Evolutionary conservation across 2,888 invertebrate genomes (phyloP).

Genomic region (Acrobeloides nanus): DNA sequence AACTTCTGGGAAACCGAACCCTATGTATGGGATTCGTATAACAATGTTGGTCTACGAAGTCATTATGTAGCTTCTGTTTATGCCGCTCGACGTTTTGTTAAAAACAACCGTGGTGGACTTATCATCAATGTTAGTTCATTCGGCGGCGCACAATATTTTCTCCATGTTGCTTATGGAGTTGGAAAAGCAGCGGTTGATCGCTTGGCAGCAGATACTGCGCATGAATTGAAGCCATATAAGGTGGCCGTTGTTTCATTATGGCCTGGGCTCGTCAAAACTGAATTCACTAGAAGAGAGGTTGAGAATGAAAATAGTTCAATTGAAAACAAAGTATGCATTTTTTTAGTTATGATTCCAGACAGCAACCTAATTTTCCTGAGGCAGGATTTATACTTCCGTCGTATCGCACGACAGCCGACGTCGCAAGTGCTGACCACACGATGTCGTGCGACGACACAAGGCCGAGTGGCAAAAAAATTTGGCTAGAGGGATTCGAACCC

Average conservation of each 20-base stretch:
- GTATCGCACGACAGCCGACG: too few relatives aligned
- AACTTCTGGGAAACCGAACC: too few relatives aligned
- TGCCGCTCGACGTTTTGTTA: conserved; percentile 56
- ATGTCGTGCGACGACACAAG: too few relatives aligned
- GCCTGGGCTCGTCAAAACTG: conserved; percentile 56
- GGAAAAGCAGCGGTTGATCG: conserved; percentile 58
- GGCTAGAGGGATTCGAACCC: too few relatives aligned
- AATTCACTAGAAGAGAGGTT: conserved; percentile 20
- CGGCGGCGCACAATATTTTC: conserved; percentile 56
- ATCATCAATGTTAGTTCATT: conserved; percentile 56
- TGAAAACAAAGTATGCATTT: too few relatives aligned
- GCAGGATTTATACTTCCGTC: too few relatives aligned
- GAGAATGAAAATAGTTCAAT: too few relatives aligned
- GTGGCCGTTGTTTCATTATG: conserved; percentile 56
- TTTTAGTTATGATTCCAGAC: too few relatives aligned
- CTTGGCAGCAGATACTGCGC: conserved; percentile 57
- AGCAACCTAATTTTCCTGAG: too few relatives aligned
- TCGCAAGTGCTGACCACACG: too few relatives aligned
- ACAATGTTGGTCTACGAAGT: conserved; percentile 55
- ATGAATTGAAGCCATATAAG: conserved; percentile 53
- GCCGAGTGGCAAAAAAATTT: too few relatives aligned
- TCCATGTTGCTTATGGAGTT: conserved; percentile 56
- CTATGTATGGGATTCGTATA: too few relatives aligned
- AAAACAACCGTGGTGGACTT: conserved; percentile 54
- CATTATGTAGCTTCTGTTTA: conserved; percentile 56